Base-by-base conservation (phyloP, 2,888 invertebrate species). In the Cheilosia vulpina region DNA sequence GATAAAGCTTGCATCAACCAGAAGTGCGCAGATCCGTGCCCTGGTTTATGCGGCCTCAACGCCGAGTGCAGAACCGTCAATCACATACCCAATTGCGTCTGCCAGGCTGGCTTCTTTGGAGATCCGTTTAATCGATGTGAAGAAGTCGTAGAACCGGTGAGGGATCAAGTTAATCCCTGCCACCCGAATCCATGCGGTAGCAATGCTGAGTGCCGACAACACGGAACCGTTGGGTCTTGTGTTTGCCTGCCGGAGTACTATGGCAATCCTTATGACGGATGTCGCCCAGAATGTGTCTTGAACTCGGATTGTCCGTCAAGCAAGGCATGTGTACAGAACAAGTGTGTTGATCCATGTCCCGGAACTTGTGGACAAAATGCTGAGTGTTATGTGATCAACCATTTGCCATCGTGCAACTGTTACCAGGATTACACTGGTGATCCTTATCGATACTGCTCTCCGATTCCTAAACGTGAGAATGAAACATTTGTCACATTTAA, bases 311-410 rank as follows among this genome's bases (percentile, higher is more conserved):
- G 97, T 90, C 92, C 95, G 11, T 94, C 94, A 63, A 94, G 95
- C 90, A 92, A 93, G 89, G 96, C 96, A 13, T 97, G 96, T 89
- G 93, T 95, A 24, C 94, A 95, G 91, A 94, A 95, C 89, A 96
- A 96, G 93, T 96, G 96, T 90, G 93, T 94, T 87, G 96, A 97
- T 92, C 97, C 97, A 2, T 97, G 97, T 88, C 95, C 95, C 1
- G 96, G 96, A 47, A 94, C 94, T 7, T 96, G 96, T 89, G 96
- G 96, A 17, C 91, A 94, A 80, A 95, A 95, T 90, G 95, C 96
- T 3, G 93, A 94, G 83, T 97, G 97, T 90, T 93, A 94, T 88
- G 96, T 96, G 11, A 93, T 95, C 41, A 96, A 95, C 89, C 96
- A 97, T 91, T 93, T 95, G 82, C 96, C 96, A n/a, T 94, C 94